Base-by-base conservation (phyloP, 2,888 invertebrate genomes). In the Eilema caniola region DNA sequence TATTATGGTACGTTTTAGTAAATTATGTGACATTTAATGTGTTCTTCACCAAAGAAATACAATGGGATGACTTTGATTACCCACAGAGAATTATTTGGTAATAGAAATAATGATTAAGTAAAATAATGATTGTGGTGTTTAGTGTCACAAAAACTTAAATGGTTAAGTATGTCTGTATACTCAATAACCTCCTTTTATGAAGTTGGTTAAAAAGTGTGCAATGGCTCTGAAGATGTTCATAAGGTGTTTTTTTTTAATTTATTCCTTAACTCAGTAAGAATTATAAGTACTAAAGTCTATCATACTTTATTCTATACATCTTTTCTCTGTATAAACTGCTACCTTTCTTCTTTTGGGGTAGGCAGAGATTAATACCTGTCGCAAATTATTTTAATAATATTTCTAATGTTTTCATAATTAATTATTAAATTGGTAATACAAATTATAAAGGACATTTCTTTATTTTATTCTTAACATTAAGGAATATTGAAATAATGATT, bases 81-180 rank as follows among this genome's bases (percentile, higher is more conserved):
- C 93, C 96, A 0, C 99, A 99, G 90, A 96, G 99, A 87, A 97
- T 99, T 83, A 98, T 98, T 88, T 99, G 99, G 99, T 99, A 24
- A 76, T 64, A 31, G 1, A 33, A 4, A 20, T 23, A 47, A 8
- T 62, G n/a, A n/a, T n/a, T 57, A n/a, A 20, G 4, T n/a, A 3
- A 2, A n/a, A 56, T 7, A 20, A 64, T 24, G 14, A 56, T 47
- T 60, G 23, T 64, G n/a, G 7, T 12, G 20, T 8, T 4, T 20
- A 4, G 31, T 61, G 28, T 28, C 61, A 31, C 53, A n/a, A 53
- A 61, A 20, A 31, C 11, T 61, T 61, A 20, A 20, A 4, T 60
- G 28, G n/a, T 60, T 60, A 47, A 47, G 7, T 37, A 14, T 37
- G 12, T 12, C 12, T 12, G n/a, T n/a, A n/a, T n/a, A n/a, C n/a